Evolutionary conservation across 2,888 invertebrate species (phyloP), one percentile per base, ranked within the genome.

Genomic region (Apoderus coryli): DNA sequence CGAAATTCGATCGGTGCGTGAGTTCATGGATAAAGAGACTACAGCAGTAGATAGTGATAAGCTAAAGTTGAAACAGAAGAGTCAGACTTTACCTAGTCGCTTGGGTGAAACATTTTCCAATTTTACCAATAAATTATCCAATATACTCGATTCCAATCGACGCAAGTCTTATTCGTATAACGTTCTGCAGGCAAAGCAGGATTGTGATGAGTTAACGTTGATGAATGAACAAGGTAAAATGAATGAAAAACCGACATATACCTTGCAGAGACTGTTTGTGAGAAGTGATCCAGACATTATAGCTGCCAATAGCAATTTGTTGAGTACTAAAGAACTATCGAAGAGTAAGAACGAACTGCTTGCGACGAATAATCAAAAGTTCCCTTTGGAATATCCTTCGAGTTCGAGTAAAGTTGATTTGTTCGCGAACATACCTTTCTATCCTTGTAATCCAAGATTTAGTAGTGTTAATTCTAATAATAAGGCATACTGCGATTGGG

Each of bases 1-100:
- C 26, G 64, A 65, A 48, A 61, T 65, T 25, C 46, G 61, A 34
- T 64, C 62, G 3, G 52, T 57, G 1, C 42, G 50, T 4, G 57
- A 56, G 34, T 55, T 54, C 49, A 48, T 50, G 41, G 55, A 48
- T 25, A 36, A 36, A 28, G 29, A 14, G 6, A 33, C 36, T 15
- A 27, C 22, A 0, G 10, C 27, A 24, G 4, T 19, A n/a, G 14
- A 25, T 14, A 34, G 22, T 6, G 26, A 31, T 7, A 22, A 25
- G 7, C 22, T 3, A 9, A 27, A 38, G 16, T 14, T 27, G 3
- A 42, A 42, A 28, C 36, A 38, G 24, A 44, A 40, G 25, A 41
- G 43, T 26, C 38, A 42, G 15, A 48, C 49, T 1, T 35, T 50
- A 16, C 49, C 50, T 2, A 41, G 36, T 24, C 43, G 36, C 19